Base-by-base conservation (phyloP, 1,140 invertebrate genomes). In the Octopus sinensis region DNA sequence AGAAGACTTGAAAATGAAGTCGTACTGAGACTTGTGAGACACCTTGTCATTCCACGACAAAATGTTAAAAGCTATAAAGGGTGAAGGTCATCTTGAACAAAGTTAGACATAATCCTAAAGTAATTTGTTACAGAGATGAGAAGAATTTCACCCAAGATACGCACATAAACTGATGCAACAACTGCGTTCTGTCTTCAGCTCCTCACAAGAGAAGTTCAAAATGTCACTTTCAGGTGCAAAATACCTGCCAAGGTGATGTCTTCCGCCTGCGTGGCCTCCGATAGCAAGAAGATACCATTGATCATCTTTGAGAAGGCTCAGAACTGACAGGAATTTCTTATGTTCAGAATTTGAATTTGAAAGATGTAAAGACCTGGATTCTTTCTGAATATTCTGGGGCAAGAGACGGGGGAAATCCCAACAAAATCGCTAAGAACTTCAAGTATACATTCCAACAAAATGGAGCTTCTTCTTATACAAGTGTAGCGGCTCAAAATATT, bases 1-100 rank as follows among this genome's bases (percentile, higher is more conserved):
- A 73, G 68, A 73, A 73, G 68, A 73, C 68, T 17, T 73, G 68
- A 73, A 73, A n/a, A 73, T 73, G 7, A 73, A 13, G 30, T 13
- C 13, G 7, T 73, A 73, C 68, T 73, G 7, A 73, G 68, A 73
- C 6, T 23, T 6, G 13, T 6, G 68, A 73, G 68, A 13, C 68
- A 73, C 6, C 6, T 4, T 73, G 68, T 73, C 30, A 73, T 6
- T 73, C 68, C 13, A n/a, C 4, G 68, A 17, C 4, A 73, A 23
- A 73, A 73, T 1, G 6, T 73, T 13, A 13, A 17, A 17, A 73
- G 17, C 17, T 62, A 9, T 1, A 62, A 4, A 62, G 56, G 68
- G 68, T 6, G 30, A 0, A 73, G 5, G 6, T 73, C 9, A 23
- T 73, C 68, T 73, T 73, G 68, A 12, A 73, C 0, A 62, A 62